phyloP scores from a whole-genome alignment of 2,113 vertebrate species.

The Apus apus region DNA sequence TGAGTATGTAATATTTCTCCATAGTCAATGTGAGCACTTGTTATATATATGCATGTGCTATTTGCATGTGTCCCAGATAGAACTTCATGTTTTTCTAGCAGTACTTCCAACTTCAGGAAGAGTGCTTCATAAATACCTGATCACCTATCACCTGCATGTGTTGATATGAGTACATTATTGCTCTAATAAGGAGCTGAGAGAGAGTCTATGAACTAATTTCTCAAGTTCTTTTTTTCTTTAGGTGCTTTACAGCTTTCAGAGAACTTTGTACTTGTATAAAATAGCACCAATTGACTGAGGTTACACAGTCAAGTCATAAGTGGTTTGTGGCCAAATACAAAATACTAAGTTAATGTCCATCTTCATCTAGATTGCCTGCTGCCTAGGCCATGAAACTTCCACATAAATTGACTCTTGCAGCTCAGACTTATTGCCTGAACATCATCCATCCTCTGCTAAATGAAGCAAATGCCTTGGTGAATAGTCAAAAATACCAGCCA shows the following conservation, averaged over 20 bases:
- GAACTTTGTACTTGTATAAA: neutral
- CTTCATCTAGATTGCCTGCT: neutral
- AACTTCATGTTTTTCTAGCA: neutral
- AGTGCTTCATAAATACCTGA: neutral
- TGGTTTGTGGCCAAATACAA: neutral
- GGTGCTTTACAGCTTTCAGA: neutral
- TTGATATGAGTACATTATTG: neutral
- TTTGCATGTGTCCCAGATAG: neutral
- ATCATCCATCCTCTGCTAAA: neutral
- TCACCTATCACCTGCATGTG: accelerated
- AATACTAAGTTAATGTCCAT: neutral
- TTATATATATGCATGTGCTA: neutral
- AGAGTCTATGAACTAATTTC: neutral
- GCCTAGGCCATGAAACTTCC: neutral
- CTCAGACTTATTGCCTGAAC: neutral
- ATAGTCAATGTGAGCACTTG: neutral
- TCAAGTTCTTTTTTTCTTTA: neutral
- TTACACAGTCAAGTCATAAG: neutral
- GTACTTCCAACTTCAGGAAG: neutral
- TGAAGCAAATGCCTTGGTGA: neutral
- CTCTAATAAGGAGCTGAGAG: neutral
- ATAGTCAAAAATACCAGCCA: neutral
- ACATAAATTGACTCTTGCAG: neutral
- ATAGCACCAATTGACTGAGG: neutral
- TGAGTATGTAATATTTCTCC: neutral